Conservation (phyloP, 2,797 vertebrate species). For the Yasuhikotakia modesta region DNA sequence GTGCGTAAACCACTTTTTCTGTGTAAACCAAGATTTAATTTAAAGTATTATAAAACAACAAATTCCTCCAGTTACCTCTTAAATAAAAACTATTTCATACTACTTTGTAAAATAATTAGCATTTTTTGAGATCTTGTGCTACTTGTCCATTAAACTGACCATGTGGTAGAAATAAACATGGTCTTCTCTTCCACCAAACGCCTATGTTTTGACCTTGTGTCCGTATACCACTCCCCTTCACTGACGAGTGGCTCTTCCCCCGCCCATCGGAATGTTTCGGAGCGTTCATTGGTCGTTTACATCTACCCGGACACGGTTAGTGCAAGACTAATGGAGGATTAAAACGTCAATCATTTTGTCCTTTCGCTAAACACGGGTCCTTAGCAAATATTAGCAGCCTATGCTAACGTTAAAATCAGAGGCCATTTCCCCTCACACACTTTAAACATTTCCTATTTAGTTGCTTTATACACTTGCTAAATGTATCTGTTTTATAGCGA, state of each 20-base stretch:
- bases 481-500: not conserved
- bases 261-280: constrained; percentile 48
- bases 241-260: constrained; percentile 4
- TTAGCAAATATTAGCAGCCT: constrained; percentile 57
- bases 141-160: not conserved
- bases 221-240: constrained; percentile 51
- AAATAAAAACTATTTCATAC: not conserved
- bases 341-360: constrained; percentile 68
- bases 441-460: not conserved
- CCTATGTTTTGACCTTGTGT: constrained; percentile 79
- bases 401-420: constrained; percentile 26
- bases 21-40: no score
- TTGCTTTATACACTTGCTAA: not conserved
- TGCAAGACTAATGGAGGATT: constrained; percentile 29
- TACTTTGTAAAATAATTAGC: no score
- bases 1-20: not conserved
- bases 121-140: not conserved
- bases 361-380: constrained; percentile 68
- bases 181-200: constrained; percentile 29
- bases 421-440: not conserved
- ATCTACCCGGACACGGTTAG: not conserved
- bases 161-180: constrained; percentile 19
- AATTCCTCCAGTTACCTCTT: not conserved
- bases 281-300: constrained; percentile 60
- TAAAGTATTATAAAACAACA: no score